Base-by-base conservation (phyloP, 1,140 invertebrate genomes). In the Zaprionus taronus region DNA sequence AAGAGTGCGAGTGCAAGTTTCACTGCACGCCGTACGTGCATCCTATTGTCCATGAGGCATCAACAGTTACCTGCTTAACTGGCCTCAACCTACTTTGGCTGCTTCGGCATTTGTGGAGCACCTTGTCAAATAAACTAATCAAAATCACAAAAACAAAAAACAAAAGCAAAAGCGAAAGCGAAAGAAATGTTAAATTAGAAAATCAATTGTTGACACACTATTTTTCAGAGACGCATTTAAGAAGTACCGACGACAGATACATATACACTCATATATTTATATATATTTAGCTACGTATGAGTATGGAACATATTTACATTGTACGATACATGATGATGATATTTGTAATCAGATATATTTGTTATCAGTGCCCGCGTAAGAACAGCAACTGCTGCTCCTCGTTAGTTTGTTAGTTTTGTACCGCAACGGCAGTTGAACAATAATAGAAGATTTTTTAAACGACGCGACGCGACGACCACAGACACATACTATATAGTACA, bases 151-250 rank as follows among this genome's bases (percentile, higher is more conserved):
- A 67, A 67, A 69, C 64, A 61, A 63, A 69, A 71, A 78, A 24
- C 7, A 4, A 12, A 49, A 56, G 9, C 22, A 0, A 47, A 38
- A 34, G 12, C 15, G 22, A 60, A 38, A 56, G 9, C 22, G 1
- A 47, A 38, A 26, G 28, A 44, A 24, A 61, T 34, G 31, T 28
- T 47, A 53, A 41, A 49, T 55, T 55, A 47, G 22, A 44, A 55
- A 60, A 72, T 72, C 41, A 47, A 47, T 47, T 77, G 69, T 77
- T 72, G 74, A 72, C 22, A 75, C 36, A 67, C 58, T 81, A 83
- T 87, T 89, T 87, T 87, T 89, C 84, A 89, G 84, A 89, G 68
- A 89, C 74, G 84, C 83, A 87, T 87, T 87, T 89, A 87, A 83
- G 49, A 72, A 89, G 64, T 80, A 89, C 68, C 71, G 67, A 86